A percentile compares a stretch with the other conserved stretches of the same genome.
Conservation (phyloP, 2,797 vertebrate genomes). For the Miichthys miiuy region DNA sequence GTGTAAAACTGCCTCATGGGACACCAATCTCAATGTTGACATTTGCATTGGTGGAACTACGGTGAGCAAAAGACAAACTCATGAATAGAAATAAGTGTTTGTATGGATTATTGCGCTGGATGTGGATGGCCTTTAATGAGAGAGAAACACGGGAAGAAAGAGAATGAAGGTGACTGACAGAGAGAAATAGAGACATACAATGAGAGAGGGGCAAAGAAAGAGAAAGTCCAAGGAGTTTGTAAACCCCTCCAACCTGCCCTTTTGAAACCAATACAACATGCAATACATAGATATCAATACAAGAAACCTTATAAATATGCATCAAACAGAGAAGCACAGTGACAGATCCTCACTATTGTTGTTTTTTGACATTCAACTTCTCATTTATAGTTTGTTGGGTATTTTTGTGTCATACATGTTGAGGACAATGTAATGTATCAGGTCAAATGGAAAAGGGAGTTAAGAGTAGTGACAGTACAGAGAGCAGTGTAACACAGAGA, state of each 20-base stretch:
- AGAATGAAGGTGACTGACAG: conserved; percentile 22
- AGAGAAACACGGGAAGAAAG: conserved; percentile 22
- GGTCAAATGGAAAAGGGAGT: background rate
- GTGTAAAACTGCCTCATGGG: conserved; percentile 54
- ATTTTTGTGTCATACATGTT: background rate
- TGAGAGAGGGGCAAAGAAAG: conserved; percentile 20
- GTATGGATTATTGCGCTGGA: conserved; percentile 62
- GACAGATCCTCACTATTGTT: conserved; percentile 31
- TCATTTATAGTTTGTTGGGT: background rate
- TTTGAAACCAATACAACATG: conserved; percentile 23
- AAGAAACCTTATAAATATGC: conserved; percentile 26
- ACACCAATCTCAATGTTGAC: conserved; percentile 55
- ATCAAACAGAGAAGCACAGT: conserved; percentile 1
- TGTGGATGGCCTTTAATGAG: conserved; percentile 61
- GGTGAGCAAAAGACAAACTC: conserved; percentile 61
- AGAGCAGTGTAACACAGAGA: background rate
- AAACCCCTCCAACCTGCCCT: conserved; percentile 19
- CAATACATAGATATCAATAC: conserved; percentile 18
- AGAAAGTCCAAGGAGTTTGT: conserved; percentile 24
- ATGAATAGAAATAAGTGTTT: conserved; percentile 77
- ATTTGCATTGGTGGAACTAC: conserved; percentile 59
- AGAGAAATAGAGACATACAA: conserved; percentile 13
- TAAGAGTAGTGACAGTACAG: background rate
- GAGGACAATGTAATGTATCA: conserved; percentile 3
- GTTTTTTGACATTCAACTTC: conserved; percentile 9